Evolutionary conservation across 1,140 invertebrate genomes (phyloP).

Genomic region (Bombyx mori): ASM3026992v2 NC_085122.1:8553001-8553500

Average conservation of each 20-base stretch:
- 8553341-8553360: no score
- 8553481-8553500: no score
- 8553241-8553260: conserved; percentile 21
- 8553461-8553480: no score
- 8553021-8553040: no score
- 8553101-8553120: conserved; percentile 55
- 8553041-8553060: not conserved
- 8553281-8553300: conserved; percentile 3
- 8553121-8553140: conserved; percentile 43
- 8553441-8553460: no score
- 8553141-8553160: conserved; percentile 43
- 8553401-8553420: no score
- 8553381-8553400: no score
- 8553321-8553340: conserved; percentile 3
- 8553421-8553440: no score
- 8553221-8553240: conserved; percentile 47
- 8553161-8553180: conserved; percentile 67
- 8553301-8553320: no score
- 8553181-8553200: conserved; percentile 56
- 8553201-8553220: conserved; percentile 43
- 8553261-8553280: conserved; percentile 14
- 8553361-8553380: no score
- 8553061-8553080: conserved; percentile 41
- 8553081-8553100: conserved; percentile 61
- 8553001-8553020: no score